These are phyloP conservation scores for Trissonchulus latispiculum DNA, from an alignment of 2,888 invertebrate genomes.

Conservation along the genomic window DNA sequence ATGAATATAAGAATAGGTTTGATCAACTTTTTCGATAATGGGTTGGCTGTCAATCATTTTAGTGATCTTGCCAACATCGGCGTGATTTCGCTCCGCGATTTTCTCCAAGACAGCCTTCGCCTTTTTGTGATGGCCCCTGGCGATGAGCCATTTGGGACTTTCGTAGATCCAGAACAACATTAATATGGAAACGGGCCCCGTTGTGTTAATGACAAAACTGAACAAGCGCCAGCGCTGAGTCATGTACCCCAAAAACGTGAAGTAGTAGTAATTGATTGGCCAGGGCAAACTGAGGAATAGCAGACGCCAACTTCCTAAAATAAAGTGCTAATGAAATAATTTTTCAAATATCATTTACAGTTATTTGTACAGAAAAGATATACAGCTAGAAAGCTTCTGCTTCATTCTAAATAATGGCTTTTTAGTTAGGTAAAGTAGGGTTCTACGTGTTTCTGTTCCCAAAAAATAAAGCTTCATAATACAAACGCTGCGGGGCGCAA, in stretches of 20 bases:
- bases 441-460: too few species aligned
- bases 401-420: too few species aligned
- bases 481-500: too few species aligned
- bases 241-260: not conserved
- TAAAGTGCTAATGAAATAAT: too few species aligned
- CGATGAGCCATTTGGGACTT: constrained; percentile 15
- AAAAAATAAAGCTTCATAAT: too few species aligned
- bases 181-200: not conserved
- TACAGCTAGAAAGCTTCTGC: too few species aligned
- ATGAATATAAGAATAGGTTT: constrained; percentile 5
- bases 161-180: not conserved
- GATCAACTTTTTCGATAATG: not conserved
- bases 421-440: too few species aligned
- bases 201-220: not conserved
- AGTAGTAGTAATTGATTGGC: constrained; percentile 15
- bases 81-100: not conserved
- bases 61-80: not conserved
- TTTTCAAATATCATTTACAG: too few species aligned
- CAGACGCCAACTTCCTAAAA: constrained; percentile 16
- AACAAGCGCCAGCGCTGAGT: not conserved
- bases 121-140: constrained; percentile 2
- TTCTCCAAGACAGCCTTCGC: not conserved
- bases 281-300: constrained; percentile 2
- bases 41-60: not conserved
- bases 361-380: too few species aligned